Base-by-base conservation (phyloP, 1,140 invertebrate genomes). In the Aphelenchoides besseyi region DNA sequence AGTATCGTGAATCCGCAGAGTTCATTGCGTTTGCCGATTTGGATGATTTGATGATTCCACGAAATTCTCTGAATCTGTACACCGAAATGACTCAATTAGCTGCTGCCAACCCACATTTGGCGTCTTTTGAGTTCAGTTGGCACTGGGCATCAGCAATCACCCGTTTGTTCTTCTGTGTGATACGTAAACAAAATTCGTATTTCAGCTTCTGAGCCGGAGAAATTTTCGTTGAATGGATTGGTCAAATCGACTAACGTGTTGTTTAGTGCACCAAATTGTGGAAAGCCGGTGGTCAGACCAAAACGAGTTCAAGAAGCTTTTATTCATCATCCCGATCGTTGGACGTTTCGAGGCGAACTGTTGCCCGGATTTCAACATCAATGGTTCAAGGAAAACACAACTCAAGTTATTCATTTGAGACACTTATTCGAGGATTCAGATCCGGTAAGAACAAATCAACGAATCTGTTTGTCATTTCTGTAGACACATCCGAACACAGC, bases 21-120 rank as follows among this genome's bases (percentile, higher is more conserved):
- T 74, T 74, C 64, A 74, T 74, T 37, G 64, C 33, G 16, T 75
- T 75, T 30, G 73, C 73, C 12, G 73, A 74, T 30, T 75, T 75
- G 64, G 73, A 74, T 48, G 73, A 74, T 26, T 23, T 74, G 18
- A 57, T 74, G 33, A 29, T 74, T 26, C 26, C 73, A 37, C 62
- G 37, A 26, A 52, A 62, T 33, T 18, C 5, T 12, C 23, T 59
- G 5, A 23, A 59, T 18, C 23, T 59, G 55, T 23, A 5, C 55
- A 29, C 55, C 26, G 55, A 59, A 59, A 8, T 59, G 55, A 16
- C 55, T 5, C 12, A 8, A 5, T 33, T 59, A 23, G 55, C 55
- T 8, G 5, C 5, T 8, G 18, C 5, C 5, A 8, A 59, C 55
- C 55, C 55, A 33, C 5, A 29, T 8, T 5, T 23, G 12, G 55